Evolutionary conservation across 2,113 vertebrate species (phyloP).

Genomic region (Laterallus jamaicensis): DNA sequence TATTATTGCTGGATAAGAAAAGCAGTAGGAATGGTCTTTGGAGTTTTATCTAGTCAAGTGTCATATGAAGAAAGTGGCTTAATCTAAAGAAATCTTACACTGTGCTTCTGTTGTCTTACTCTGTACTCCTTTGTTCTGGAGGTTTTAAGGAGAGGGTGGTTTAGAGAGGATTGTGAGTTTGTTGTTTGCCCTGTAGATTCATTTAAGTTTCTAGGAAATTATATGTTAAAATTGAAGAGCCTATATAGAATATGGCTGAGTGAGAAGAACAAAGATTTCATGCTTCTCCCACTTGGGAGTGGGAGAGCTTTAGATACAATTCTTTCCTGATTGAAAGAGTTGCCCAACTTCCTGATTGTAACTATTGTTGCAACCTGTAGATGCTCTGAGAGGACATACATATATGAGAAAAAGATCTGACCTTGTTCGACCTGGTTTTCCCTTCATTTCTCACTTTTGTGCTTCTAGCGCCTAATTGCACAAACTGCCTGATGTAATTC

Average conservation of each 20-base stretch:
- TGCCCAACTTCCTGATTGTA: not conserved
- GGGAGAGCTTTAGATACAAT: not conserved
- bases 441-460: not conserved
- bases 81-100: not conserved
- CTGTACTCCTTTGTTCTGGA: not conserved
- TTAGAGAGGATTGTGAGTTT: not conserved
- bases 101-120: not conserved
- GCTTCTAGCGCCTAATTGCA: not conserved
- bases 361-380: not conserved
- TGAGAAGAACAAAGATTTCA: not conserved
- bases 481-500: not conserved
- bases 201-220: not conserved
- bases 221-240: not conserved
- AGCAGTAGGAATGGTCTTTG: not conserved
- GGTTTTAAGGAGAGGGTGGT: not conserved
- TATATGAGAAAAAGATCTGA: not conserved
- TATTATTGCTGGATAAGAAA: not conserved
- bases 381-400: not conserved
- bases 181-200: not conserved
- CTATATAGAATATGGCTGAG: not conserved
- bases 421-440: not conserved
- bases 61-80: not conserved
- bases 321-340: not conserved
- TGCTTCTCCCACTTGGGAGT: not conserved
- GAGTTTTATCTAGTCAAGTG: not conserved